Conservation (phyloP, 2,888 invertebrate species). For the Rotaria sp. region DNA sequence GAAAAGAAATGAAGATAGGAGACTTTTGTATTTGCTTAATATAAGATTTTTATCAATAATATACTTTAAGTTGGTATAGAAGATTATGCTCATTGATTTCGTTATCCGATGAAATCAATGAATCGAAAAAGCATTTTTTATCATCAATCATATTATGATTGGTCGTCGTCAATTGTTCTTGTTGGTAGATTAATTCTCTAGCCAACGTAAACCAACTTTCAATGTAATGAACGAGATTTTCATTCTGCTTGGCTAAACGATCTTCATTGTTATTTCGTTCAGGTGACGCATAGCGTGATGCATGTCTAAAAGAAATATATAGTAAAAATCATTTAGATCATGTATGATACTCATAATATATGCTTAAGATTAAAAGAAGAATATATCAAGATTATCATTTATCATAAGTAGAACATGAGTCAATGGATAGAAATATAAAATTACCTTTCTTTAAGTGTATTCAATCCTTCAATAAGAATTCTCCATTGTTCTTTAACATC, state of each 20-base stretch:
- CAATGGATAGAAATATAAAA: no score
- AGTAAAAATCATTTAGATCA: not conserved
- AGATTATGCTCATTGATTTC: not conserved
- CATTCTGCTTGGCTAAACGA: not conserved
- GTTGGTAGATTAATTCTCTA: not conserved
- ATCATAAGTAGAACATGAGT: no score
- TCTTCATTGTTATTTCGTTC: not conserved
- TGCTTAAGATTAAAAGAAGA: no score
- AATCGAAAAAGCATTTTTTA: not conserved
- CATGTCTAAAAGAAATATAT: not conserved
- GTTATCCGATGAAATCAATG: not conserved
- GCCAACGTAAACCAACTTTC: conserved; percentile 11
- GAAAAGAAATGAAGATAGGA: not conserved
- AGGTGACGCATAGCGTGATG: not conserved
- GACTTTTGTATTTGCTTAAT: not conserved
- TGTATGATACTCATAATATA: not conserved
- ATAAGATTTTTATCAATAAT: not conserved
- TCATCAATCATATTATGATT: not conserved
- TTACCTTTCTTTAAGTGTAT: conserved; percentile 26
- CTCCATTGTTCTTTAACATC: conserved; percentile 16
- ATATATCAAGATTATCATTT: not conserved
- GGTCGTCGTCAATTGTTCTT: not conserved
- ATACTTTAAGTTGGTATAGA: conserved; percentile 9
- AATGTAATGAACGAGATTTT: not conserved
- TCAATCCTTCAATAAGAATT: not conserved